Percentiles rank a stretch among this genome's conserved stretches.
phyloP scores from a whole-genome alignment of 2,113 vertebrate genomes.

The Otis tarda region DNA sequence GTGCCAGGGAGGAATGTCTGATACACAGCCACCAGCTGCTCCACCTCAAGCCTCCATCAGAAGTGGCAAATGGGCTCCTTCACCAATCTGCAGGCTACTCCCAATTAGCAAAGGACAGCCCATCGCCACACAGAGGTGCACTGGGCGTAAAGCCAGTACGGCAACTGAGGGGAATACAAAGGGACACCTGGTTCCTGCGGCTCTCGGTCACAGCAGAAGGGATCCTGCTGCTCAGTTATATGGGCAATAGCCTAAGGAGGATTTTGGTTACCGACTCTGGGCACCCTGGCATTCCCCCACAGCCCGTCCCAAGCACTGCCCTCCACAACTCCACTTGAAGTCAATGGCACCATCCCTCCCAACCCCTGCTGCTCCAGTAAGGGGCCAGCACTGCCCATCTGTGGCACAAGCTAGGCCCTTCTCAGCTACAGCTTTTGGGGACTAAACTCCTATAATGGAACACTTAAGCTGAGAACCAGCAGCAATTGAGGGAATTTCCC shows the following conservation, averaged over 20 bases:
- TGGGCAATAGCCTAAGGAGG: background rate
- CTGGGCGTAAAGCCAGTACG: background rate
- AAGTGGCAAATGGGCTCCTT: background rate
- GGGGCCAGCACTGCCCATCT: background rate
- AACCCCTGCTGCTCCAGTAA: rapidly evolving
- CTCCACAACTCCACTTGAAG: background rate
- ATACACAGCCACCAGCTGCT: background rate
- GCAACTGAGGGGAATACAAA: background rate
- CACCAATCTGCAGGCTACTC: background rate
- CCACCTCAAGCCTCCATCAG: background rate
- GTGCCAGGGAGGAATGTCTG: background rate
- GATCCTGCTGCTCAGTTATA: background rate
- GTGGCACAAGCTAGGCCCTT: background rate
- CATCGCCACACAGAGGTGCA: rapidly evolving
- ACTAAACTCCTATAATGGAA: background rate
- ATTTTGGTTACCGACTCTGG: background rate
- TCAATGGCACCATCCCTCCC: background rate
- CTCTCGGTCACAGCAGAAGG: background rate
- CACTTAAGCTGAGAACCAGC: background rate
- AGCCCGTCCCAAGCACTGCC: background rate
- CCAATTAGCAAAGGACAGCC: background rate
- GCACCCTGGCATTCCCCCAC: background rate
- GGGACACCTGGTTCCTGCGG: background rate
- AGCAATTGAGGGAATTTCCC: background rate
- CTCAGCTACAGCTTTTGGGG: background rate